Percentiles rank a stretch among this genome's conserved stretches.
Conservation (phyloP, 2,113 vertebrate genomes). For the Syngnathus scovelli region DNA sequence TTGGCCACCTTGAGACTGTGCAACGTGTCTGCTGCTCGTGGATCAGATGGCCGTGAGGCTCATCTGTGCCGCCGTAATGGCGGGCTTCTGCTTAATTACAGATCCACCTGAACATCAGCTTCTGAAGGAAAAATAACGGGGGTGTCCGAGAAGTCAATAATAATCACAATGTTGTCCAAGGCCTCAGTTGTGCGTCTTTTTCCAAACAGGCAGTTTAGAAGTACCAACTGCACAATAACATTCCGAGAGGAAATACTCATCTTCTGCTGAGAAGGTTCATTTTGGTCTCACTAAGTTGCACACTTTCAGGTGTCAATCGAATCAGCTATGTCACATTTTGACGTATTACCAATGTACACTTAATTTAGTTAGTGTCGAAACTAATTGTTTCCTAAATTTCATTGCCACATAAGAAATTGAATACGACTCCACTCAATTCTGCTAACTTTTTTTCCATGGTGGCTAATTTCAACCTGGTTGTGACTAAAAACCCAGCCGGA, state of each 20-base stretch:
- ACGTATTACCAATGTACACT: background rate
- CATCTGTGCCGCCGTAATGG: slow-evolving; percentile 55
- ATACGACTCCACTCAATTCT: background rate
- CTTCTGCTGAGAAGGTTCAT: background rate
- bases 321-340: background rate
- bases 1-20: slow-evolving; percentile 57
- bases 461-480: background rate
- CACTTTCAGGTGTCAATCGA: background rate
- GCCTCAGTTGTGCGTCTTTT: slow-evolving; percentile 51
- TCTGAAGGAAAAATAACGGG: background rate
- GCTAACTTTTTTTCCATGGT: background rate
- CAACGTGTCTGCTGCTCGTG: slow-evolving; percentile 61
- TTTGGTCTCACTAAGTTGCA: background rate
- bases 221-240: slow-evolving; percentile 34
- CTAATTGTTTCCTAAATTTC: background rate
- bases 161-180: slow-evolving; percentile 54
- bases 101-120: slow-evolving; percentile 51
- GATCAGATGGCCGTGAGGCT: slow-evolving; percentile 54
- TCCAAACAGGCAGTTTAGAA: slow-evolving; percentile 30
- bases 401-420: background rate
- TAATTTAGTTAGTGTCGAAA: no score
- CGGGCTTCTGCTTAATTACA: slow-evolving; percentile 61
- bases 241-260: background rate
- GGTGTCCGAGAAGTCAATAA: slow-evolving; percentile 44
- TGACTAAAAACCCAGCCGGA: no score